Base-by-base conservation (phyloP, 2,113 vertebrate genomes). In the Tetrax tetrax region DNA sequence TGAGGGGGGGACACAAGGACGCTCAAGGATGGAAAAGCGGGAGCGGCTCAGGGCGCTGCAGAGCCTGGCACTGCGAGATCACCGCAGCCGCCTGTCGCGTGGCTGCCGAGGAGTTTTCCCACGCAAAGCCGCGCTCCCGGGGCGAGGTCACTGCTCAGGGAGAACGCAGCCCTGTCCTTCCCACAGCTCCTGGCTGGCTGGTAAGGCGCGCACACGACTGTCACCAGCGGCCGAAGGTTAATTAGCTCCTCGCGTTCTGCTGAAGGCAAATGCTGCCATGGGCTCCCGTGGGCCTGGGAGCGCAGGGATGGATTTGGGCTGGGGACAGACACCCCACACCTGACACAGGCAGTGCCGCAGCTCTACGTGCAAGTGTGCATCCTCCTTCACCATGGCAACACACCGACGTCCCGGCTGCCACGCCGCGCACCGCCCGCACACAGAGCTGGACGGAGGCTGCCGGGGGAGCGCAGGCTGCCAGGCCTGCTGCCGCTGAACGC, bases 161-260 rank as follows among this genome's bases (percentile, higher is more conserved):
- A 85, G 83, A 20, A 38, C 3, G n/a, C 72, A 25, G 54, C 25
- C 29, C 5, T 16, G 43, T 3, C 45, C 75, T 47, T 10, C 24
- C 68, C 59, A 11, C 43, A 60, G 85, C 69, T 64, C 37, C 69
- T 3, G 19, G 17, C 5, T 4, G 2, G 22, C 4, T 7, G 35
- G 25, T 23, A 9, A 64, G 68, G 59, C 31, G 4, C 33, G 2
- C 3, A 2, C 25, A 0, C 0, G 84, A 35, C 65, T n/a, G 8
- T 29, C 25, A 5, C 23, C 4, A 2, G 35, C 9, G 8, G 70
- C 31, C 6, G 10, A 14, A 89, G 71, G 71, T 74, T 33, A 24
- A 51, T 35, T 33, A 70, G n/a, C 35, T 60, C 71, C 48, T 22
- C 2, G 31, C 0, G 2, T 7, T 14, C 54, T 8, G 66, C 72